Conservation (phyloP, 2,888 invertebrate species). For the Scrobipalpa costella region DNA sequence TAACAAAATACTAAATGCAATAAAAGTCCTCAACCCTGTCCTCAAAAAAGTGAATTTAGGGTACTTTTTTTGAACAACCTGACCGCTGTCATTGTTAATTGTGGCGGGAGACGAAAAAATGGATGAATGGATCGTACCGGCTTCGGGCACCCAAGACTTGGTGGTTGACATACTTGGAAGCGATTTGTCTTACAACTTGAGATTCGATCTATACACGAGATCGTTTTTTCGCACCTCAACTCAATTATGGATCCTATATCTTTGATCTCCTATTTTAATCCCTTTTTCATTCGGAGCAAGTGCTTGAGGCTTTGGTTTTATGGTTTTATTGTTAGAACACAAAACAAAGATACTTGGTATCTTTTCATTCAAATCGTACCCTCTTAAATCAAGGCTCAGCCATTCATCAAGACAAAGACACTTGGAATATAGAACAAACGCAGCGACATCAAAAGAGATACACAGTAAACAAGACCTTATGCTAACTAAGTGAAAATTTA, state of each 20-base stretch:
- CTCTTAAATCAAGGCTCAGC: constrained; percentile 67
- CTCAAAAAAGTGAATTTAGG: constrained; percentile 56
- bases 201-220: constrained; percentile 67
- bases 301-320: constrained; percentile 48
- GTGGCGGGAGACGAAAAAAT: constrained; percentile 67
- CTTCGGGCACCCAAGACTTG: constrained; percentile 59
- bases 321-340: constrained; percentile 65
- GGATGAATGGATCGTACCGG: constrained; percentile 63
- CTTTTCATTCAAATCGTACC: constrained; percentile 61
- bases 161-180: constrained; percentile 70
- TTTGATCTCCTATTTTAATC: constrained; percentile 38
- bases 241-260: constrained; percentile 52
- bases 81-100: constrained; percentile 77
- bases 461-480: constrained; percentile 49
- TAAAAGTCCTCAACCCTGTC: constrained; percentile 59
- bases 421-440: constrained; percentile 54
- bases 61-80: constrained; percentile 66
- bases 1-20: constrained; percentile 67
- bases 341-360: constrained; percentile 56
- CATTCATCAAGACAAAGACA: constrained; percentile 72
- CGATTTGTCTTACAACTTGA: constrained; percentile 74
- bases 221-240: constrained; percentile 68
- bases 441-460: constrained; percentile 40
- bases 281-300: constrained; percentile 32
- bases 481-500: constrained; percentile 33